Evolutionary conservation across 2,113 vertebrate genomes (phyloP).

Genomic region (Cettia cetti): DNA sequence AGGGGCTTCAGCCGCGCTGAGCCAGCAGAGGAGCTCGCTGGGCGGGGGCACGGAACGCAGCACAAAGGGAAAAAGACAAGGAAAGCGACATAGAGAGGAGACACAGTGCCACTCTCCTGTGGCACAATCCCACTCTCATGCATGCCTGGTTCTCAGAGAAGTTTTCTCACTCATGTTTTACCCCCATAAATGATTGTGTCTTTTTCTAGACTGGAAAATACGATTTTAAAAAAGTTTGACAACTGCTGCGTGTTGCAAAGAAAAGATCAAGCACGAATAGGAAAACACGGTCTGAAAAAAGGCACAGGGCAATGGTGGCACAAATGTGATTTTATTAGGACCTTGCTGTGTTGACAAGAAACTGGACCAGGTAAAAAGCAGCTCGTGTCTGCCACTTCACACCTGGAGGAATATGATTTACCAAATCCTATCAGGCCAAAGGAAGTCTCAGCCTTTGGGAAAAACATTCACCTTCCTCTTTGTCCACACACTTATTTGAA

Average conservation of each 20-base stretch:
- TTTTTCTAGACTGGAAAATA: neutral
- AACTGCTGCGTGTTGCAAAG: neutral
- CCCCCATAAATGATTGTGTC: neutral
- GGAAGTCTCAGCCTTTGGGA: neutral
- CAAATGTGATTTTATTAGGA: neutral
- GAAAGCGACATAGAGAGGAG: fast-evolving
- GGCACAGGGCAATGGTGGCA: neutral
- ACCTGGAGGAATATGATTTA: neutral
- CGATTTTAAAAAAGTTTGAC: neutral
- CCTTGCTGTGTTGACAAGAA: neutral
- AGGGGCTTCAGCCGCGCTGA: neutral
- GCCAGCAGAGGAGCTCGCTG: fast-evolving
- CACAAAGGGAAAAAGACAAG: neutral
- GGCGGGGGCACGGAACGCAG: neutral
- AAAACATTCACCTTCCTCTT: neutral
- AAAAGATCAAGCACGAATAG: neutral
- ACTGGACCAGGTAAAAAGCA: neutral
- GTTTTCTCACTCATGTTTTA: neutral
- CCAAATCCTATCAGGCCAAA: neutral
- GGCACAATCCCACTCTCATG: neutral
- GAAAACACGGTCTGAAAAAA: neutral
- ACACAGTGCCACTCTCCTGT: neutral
- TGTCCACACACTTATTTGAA: neutral
- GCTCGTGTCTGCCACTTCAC: neutral
- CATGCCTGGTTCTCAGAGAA: neutral